A percentile compares a stretch with the other conserved stretches of the same genome.
phyloP scores from a whole-genome alignment of 2,888 invertebrate genomes.

The Drosophila niveifrons region DNA sequence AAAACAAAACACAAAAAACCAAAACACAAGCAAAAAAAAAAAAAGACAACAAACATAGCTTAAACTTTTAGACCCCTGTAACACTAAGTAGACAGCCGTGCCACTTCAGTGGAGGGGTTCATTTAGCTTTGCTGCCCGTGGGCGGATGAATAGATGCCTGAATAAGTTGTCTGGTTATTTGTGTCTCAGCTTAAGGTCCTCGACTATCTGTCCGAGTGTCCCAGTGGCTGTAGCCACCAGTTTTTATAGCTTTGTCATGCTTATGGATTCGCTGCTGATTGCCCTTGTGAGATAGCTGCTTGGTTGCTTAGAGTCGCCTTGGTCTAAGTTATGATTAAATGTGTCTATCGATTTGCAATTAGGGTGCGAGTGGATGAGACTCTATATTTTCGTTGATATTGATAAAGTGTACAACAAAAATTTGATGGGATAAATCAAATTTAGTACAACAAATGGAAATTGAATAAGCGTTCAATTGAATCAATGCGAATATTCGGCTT shows the following conservation, averaged over 20 bases:
- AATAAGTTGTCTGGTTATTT: constrained; percentile 55
- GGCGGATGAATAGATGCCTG: constrained; percentile 31
- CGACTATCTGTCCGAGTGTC: constrained; percentile 15
- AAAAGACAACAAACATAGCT: constrained; percentile 32
- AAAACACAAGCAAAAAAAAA: constrained; percentile 5
- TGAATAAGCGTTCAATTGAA: constrained; percentile 37
- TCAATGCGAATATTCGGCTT: constrained; percentile 8
- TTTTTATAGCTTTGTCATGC: constrained; percentile 76
- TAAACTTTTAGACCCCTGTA: constrained; percentile 39
- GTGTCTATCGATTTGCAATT: constrained; percentile 73
- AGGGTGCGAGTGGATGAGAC: constrained; percentile 12
- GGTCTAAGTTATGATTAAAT: constrained; percentile 60
- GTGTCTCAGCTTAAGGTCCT: constrained; percentile 47
- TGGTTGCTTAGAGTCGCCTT: constrained; percentile 33
- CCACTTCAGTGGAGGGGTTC: constrained; percentile 44
- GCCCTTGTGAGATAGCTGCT: constrained; percentile 65
- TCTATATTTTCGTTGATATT: constrained; percentile 6
- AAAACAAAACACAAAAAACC: constrained; percentile 21
- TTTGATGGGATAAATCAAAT: constrained; percentile 51
- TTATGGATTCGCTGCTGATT: constrained; percentile 77
- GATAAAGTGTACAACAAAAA: constrained; percentile 34
- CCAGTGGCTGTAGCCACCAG: constrained; percentile 36
- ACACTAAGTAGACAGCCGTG: constrained; percentile 56
- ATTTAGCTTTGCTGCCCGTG: constrained; percentile 26
- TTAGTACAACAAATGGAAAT: constrained; percentile 43